Base-by-base conservation (phyloP, 2,797 vertebrate species). In the Acanthurus lineatus region DNA sequence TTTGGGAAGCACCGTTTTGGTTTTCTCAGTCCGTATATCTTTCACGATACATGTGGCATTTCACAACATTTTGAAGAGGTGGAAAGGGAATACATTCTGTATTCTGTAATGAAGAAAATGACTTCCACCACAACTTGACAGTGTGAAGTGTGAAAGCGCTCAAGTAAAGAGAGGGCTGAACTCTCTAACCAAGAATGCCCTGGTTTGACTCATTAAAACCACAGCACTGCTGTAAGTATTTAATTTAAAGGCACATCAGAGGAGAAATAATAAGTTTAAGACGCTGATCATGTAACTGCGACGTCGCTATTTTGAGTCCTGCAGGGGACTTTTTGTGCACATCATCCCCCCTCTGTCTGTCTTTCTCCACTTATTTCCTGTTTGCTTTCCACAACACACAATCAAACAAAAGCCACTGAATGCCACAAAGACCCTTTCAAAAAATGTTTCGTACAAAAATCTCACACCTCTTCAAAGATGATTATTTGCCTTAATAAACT, bases 151-250 rank as follows among this genome's bases (percentile, higher is more conserved):
- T 32, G 77, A 69, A 71, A 48, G 35, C 2, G 4, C 9, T 14
- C 14, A 44, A 20, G 25, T 19, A 48, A 42, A 73, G 54, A 35
- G 7, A 20, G 16, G 16, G 77, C 8, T 14, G 69, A 15, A 59
- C 38, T 17, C 20, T 69, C 51, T 22, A 17, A 86, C 70, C 22
- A 56, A 52, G 15, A 40, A 32, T 19, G 4, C 3, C 22, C 19
- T 73, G 35, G 73, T 77, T 73, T 69, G 62, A 83, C 52, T 84
- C 79, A 71, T 61, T 54, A 58, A 57, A 74, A 77, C 62, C 69
- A 74, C 71, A 73, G 22, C 4, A 7, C 28, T 63, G 52, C 66
- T 63, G 52, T 11, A 35, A n/a, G 38, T 20, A n/a, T 77, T 79
- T 19, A 69, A 51, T 80, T 70, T 79, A 70, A 67, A 72, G 67